Percentiles rank a stretch among this genome's conserved stretches.
Conservation (phyloP, 2,113 vertebrate species). For the Ceyx cyanopectus region DNA sequence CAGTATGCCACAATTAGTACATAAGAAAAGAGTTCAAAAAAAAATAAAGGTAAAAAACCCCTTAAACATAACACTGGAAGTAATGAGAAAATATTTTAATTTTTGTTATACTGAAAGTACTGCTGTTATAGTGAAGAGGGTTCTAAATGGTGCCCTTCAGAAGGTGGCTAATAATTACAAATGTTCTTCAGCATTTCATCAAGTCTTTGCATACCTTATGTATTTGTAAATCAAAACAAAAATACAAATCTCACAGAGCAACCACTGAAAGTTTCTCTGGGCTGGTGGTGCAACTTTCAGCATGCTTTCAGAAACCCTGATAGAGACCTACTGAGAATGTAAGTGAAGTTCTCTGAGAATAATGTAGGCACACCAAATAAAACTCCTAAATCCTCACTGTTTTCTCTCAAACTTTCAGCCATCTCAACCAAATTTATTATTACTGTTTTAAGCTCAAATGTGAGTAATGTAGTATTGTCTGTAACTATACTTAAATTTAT, state of each 20-base stretch:
- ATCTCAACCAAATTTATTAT: background rate
- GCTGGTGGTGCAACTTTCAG: background rate
- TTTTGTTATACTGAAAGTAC: background rate
- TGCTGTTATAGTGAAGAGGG: background rate
- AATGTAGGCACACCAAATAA: background rate
- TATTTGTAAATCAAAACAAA: constrained; percentile 5
- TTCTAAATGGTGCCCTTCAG: constrained; percentile 3
- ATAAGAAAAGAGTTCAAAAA: background rate
- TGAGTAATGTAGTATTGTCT: background rate
- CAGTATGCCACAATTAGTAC: background rate
- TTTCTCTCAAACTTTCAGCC: background rate
- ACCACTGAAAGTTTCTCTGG: background rate
- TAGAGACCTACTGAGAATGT: background rate
- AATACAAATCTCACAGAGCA: background rate
- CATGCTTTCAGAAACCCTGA: background rate
- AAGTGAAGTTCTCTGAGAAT: background rate
- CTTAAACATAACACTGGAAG: background rate
- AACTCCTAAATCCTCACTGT: background rate
- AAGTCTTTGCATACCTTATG: background rate
- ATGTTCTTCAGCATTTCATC: background rate
- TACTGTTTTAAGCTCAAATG: background rate
- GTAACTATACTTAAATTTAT: background rate
- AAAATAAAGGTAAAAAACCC: background rate
- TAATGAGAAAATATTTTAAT: background rate
- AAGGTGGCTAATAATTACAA: background rate